These are phyloP conservation scores for Drosophila pegasa DNA, from an alignment of 2,888 invertebrate species.

Conservation along the genomic window DNA sequence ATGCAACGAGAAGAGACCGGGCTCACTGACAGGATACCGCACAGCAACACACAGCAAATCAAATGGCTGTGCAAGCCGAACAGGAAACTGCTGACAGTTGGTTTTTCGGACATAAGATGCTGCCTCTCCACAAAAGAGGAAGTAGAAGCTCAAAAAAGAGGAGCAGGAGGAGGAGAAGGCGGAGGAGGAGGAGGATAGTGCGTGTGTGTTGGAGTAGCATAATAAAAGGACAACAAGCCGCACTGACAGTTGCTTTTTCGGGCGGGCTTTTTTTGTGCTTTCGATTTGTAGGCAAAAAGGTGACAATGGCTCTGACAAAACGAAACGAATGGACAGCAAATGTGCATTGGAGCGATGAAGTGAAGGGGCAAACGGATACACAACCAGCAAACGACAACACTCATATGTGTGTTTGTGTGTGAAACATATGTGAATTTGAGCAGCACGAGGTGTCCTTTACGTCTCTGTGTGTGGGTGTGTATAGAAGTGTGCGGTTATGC, in stretches of 20 bases:
- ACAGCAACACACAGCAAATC: constrained; percentile 52
- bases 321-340: constrained; percentile 68
- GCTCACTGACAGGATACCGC: constrained; percentile 42
- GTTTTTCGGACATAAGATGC: constrained; percentile 55
- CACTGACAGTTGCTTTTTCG: constrained; percentile 76
- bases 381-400: constrained; percentile 41
- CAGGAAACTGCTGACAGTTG: constrained; percentile 72
- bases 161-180: neutral
- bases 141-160: neutral
- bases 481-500: constrained; percentile 5
- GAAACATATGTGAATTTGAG: constrained; percentile 47
- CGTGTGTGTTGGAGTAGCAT: constrained; percentile 15
- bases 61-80: constrained; percentile 33
- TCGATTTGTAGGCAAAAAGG: constrained; percentile 64
- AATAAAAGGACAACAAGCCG: constrained; percentile 76
- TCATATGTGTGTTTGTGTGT: constrained; percentile 24
- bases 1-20: constrained; percentile 67
- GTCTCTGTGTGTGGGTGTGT: neutral
- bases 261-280: constrained; percentile 24
- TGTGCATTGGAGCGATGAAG: constrained; percentile 58
- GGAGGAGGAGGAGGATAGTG: neutral
- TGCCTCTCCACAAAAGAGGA: constrained; percentile 31
- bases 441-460: constrained; percentile 6
- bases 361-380: constrained; percentile 14
- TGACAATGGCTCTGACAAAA: constrained; percentile 69